phyloP scores from a whole-genome alignment of 2,113 vertebrate genomes.

The Hypanus sabinus region DNA sequence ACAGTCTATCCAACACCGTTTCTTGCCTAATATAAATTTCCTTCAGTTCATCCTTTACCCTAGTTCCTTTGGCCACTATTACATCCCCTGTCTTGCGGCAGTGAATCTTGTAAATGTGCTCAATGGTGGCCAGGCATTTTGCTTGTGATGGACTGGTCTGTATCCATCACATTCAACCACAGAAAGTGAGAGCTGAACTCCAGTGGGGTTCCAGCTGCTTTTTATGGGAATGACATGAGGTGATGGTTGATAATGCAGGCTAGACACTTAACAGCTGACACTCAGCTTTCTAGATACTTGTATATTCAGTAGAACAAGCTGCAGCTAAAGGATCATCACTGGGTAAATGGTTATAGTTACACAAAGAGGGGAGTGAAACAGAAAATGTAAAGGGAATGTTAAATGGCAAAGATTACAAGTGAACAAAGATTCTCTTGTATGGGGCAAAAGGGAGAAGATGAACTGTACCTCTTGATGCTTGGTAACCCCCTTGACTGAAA shows the following conservation, averaged over 20 bases:
- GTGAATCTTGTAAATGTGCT: too few relatives aligned
- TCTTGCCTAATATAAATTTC: too few relatives aligned
- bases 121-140: too few relatives aligned
- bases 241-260: too few relatives aligned
- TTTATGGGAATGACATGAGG: background rate
- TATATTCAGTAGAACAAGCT: too few relatives aligned
- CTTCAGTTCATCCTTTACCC: too few relatives aligned
- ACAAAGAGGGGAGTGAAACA: background rate
- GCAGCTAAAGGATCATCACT: background rate
- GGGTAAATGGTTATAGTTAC: background rate
- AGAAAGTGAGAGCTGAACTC: background rate
- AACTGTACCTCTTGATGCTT: background rate
- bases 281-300: too few relatives aligned
- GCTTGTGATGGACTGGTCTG: too few relatives aligned
- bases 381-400: background rate
- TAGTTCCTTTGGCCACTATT: too few relatives aligned
- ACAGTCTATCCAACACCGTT: too few relatives aligned
- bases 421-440: background rate
- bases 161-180: background rate
- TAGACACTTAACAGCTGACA: background rate
- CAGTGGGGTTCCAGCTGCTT: background rate
- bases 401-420: background rate
- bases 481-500: background rate
- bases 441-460: background rate
- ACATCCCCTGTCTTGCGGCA: too few relatives aligned